Base-by-base conservation (phyloP, 2,113 vertebrate species). In the Arvicanthis niloticus region DNA sequence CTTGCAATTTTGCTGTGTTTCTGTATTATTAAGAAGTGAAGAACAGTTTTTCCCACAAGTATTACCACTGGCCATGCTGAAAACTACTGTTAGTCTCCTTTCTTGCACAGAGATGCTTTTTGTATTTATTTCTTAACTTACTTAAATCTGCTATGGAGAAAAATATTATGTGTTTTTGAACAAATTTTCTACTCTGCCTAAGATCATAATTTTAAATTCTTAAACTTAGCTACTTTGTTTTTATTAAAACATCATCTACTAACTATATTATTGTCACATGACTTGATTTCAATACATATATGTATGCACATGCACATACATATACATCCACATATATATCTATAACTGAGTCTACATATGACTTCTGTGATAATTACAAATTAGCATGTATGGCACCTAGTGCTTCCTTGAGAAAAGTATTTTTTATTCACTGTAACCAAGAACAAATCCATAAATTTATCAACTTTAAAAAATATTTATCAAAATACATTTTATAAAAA, bases 131-230 rank as follows among this genome's bases (percentile, higher is more conserved):
- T 21, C 73, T 95, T 80, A 67, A 51, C 78, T 72, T 19, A 48
- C 90, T 94, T 96, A 96, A 10, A 8, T 76, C 15, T 92, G 3
- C 29, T 76, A 13, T 42, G 75, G 24, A 77, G 31, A 37, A 72
- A 73, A 67, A 67, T 37, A 68, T 34, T 88, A 37, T 40, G 65
- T 78, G 84, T 85, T 58, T 78, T 96, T 93, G 4, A 80, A 82
- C 0, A 48, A 34, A 80, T 67, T 87, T 75, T 4, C 7, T 88
- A 60, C 34, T 51, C 58, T 87, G 45, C 13, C 75, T 92, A 70
- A 40, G 77, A 26, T 73, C 73, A 86, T 45, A 85, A 91, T 60
- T 97, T 93, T 81, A 93, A 2, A 7, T 56, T 97, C 93, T 75
- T 7, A 75, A 10, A 76, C 48, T 56, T 37, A 45, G 34, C 72